Evolutionary conservation across 1,140 invertebrate genomes (phyloP).

Genomic region (Tenebrio molitor): DNA sequence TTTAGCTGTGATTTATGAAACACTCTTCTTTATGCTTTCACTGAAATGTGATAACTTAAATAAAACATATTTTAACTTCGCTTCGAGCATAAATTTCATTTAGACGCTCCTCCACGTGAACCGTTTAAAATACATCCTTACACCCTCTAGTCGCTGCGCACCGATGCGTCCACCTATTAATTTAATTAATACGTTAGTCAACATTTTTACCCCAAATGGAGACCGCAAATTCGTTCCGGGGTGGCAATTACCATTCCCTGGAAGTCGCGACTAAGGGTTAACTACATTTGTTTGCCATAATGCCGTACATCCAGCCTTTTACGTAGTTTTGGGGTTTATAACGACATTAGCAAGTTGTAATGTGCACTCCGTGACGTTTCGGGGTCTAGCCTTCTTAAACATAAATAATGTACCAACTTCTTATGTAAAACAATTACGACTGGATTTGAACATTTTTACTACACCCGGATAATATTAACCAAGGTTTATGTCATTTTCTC

Average conservation of each 20-base stretch:
- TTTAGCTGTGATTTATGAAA: constrained; percentile 40
- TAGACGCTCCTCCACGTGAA: constrained; percentile 1
- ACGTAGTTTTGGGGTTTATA: constrained; percentile 44
- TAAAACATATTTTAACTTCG: constrained; percentile 37
- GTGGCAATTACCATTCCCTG: constrained; percentile 6
- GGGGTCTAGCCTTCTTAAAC: constrained; percentile 18
- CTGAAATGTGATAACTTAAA: constrained; percentile 40
- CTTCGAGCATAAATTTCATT: constrained; percentile 14
- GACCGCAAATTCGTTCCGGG: background rate
- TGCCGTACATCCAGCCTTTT: constrained; percentile 41
- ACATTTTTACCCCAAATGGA: background rate
- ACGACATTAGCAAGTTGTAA: constrained; percentile 45
- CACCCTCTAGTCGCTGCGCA: no score
- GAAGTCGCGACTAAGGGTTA: constrained; percentile 6
- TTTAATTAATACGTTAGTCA: background rate
- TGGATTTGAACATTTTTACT: background rate
- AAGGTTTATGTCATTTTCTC: background rate
- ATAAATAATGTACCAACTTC: constrained; percentile 25
- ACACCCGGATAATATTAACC: background rate
- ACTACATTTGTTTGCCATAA: constrained; percentile 43
- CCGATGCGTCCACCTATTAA: no score
- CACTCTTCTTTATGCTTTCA: constrained; percentile 40
- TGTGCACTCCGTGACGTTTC: constrained; percentile 38
- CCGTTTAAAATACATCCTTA: constrained; percentile 2
- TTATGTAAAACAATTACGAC: background rate